Base-by-base conservation (phyloP, 2,888 invertebrate genomes). In the Drosophila subquinaria region DNA sequence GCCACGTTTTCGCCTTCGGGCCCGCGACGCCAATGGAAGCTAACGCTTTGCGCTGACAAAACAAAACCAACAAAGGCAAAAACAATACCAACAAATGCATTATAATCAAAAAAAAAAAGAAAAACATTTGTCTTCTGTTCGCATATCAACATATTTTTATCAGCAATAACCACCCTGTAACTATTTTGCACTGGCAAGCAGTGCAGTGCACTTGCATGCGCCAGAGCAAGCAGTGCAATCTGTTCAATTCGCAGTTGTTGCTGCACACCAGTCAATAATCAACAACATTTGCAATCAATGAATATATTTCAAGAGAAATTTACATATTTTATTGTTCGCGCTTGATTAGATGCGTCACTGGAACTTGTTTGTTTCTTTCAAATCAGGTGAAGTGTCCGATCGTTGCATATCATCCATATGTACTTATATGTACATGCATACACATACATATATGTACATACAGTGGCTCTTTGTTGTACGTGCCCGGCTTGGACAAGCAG, bases 401-500 rank as follows among this genome's bases (percentile, higher is more conserved):
- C 50, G 43, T 38, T 69, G 78, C 69, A 73, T 47, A 56, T 76
- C 56, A 63, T 48, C 52, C 55, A 70, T 47, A 66, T 36, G 38
- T 20, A 59, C 36, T 36, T 62, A 57, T 56, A 60, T 17, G 43
- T 43, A 53, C 23, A 1, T 1, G 17, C 17, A 30, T n/a, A 13
- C 23, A 23, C 23, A 23, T 43, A 53, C 23, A 30, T 17, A 17
- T 23, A 15, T 48, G 35, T 52, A 27, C 30, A 30, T 30, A 30
- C 30, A 30, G 30, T 30, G 9, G 43, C 11, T 56, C 5, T 56
- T 2, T 47, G 45, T 15, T 50, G 68, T 74, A 88, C 84, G 88
- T 85, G 88, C 65, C 59, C 50, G 30, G 83, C 69, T 72, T 82
- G 51, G 61, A 51, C 62, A 78, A 88, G 61, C 72, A 64, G 38